Evolutionary conservation across 2,888 invertebrate species (phyloP), one percentile per base, ranked within the genome.

Genomic region (Neelides folsomi): DNA sequence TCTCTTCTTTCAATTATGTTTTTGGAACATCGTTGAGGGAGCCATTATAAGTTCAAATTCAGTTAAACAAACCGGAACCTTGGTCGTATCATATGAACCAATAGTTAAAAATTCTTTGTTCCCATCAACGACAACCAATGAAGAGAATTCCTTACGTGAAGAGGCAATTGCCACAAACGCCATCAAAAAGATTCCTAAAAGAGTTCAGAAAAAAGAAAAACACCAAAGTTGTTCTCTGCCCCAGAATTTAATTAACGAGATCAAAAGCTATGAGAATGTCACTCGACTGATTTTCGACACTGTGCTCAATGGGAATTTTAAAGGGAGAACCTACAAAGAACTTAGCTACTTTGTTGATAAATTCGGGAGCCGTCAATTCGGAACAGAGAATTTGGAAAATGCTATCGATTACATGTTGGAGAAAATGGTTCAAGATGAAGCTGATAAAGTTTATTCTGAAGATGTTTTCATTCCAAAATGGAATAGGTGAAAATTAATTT

Each of bases 281-380:
- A 76, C 74, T 18, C 68, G 76, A 51, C 65, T 68, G 57, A 80
- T 81, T 63, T 66, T 79, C 36, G 65, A 72, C 54, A 73, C 74
- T 57, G 73, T 77, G 20, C 62, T 71, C 8, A 67, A 72, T 54
- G 79, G 78, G 4, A 70, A 72, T 5, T 78, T 75, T 59, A 75
- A 76, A 66, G 74, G 76, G 9, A 72, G 71, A 67, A 65, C 67
- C 1, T 68, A 63, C 48, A 43, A 63, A 5, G 58, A 63, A 13
- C 51, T 69, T 50, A 59, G 64, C 5, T 53, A 62, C 37, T 67
- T 69, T 49, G 66, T 68, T 8, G 68, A 69, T 49, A 67, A 62
- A 49, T 72, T 69, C 64, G 72, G 72, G 7, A 65, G 66, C 18
- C 64, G 73, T 27, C 55, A 70, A 19, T 66, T 70, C 1, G 72